Evolutionary conservation across 2,797 vertebrate genomes (phyloP).

Genomic region (Platyrinchus mystaceus): DNA sequence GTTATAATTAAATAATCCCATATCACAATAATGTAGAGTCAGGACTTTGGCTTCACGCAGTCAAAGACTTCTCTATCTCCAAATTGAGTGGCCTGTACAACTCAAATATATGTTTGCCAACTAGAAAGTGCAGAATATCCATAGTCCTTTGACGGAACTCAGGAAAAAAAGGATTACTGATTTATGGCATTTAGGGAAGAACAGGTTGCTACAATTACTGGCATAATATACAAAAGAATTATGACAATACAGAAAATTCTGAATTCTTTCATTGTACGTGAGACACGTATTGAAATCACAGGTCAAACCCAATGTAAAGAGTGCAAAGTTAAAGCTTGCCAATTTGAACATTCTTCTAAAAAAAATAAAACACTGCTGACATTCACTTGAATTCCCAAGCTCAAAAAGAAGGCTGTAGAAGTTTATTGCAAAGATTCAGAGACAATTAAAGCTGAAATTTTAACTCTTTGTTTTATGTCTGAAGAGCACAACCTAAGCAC

Average conservation of each 20-base stretch:
- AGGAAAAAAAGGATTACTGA: not conserved
- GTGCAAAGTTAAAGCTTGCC: not conserved
- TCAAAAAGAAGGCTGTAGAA: not conserved
- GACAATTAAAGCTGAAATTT: not conserved
- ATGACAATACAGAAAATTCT: not conserved
- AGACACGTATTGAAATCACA: not conserved
- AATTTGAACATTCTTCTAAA: not conserved
- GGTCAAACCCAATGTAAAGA: not conserved
- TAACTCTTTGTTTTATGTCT: not conserved
- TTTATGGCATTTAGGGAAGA: not conserved
- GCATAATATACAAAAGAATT: not conserved
- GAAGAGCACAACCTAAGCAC: not conserved
- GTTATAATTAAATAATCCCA: not conserved
- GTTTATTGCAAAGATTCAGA: not conserved
- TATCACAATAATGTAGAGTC: not conserved
- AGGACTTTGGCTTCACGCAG: not conserved
- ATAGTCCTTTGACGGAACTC: not conserved
- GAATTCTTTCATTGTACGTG: not conserved
- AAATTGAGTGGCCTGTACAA: not conserved
- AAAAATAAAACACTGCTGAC: not conserved
- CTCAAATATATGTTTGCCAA: fast-evolving
- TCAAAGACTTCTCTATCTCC: not conserved
- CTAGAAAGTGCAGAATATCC: not conserved
- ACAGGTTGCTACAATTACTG: not conserved
- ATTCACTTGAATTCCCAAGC: not conserved